Evolutionary conservation across 2,113 vertebrate genomes (phyloP), one percentile per base, ranked within the genome.

Genomic region (Puntigrus tetrazona): DNA sequence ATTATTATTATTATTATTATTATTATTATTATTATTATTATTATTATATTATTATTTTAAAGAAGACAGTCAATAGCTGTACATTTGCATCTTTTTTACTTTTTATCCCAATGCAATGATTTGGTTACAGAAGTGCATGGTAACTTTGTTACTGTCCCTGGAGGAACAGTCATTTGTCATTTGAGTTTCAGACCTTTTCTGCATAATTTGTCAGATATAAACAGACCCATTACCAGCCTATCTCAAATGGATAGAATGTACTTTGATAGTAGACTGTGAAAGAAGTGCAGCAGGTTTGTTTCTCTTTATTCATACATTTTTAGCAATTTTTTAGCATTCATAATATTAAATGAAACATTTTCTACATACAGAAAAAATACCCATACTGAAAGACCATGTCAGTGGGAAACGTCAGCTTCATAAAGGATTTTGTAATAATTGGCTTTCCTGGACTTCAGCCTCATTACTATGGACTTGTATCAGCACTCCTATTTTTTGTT

Each of bases 401-500:
- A 47, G 38, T 76, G 11, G 57, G 45, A 78, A 93, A 94, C 81
- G 27, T 79, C 0, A 93, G 76, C 78, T 52, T 2, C 29, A 82
- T 92, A 41, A 92, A 85, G 6, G 81, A 90, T 27, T 90, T 90
- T 83, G 11, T 89, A 1, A 57, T 57, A 57, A 3, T 9, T 11
- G 43, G 43, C 43, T 45, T 45, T 45, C 43, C 43, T 45, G 43
- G 43, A 45, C 43, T 45, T 45, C 43, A 45, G 11, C 10, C 43
- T 45, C 11, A 45, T 45, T 45, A 45, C 65, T 63, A 88, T 36
- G 82, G 55, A 47, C 52, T 86, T 6, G 72, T 27, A 7, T 88
- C 91, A 20, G 84, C 73, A 11, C 31, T 85, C 11, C 74, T 91
- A 69, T 84, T 89, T 29, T 72, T 87, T 10, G 81, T 89, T 16